These are phyloP conservation scores for Drosophila antonietae DNA, from an alignment of 2,888 invertebrate genomes.

Conservation along the genomic window DNA sequence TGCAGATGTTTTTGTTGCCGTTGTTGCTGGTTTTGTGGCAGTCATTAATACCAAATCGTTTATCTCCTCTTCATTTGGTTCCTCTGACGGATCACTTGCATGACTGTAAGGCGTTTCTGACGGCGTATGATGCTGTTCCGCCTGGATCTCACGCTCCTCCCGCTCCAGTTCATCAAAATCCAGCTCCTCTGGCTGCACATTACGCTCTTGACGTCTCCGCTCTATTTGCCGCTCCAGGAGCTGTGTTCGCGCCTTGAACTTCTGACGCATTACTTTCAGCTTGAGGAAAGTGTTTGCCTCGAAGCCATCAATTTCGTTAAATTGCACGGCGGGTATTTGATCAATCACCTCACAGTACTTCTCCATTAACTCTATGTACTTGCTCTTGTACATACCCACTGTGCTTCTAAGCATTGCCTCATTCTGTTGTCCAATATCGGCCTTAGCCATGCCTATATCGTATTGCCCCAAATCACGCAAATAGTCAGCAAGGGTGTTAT, in stretches of 20 bases:
- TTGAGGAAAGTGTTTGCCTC: conserved; percentile 86
- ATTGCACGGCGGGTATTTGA: conserved; percentile 87
- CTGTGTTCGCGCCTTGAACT: conserved; percentile 86
- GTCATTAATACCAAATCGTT: conserved; percentile 40
- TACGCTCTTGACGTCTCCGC: conserved; percentile 67
- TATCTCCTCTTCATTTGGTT: conserved; percentile 31
- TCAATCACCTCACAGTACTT: conserved; percentile 88
- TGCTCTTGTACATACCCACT: conserved; percentile 84
- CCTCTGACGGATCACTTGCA: conserved; percentile 23
- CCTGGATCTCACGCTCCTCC: conserved; percentile 74
- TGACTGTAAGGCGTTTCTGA: conserved; percentile 19
- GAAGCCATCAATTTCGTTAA: conserved; percentile 87
- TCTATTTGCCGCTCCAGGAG: conserved; percentile 81
- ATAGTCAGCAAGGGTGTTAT: conserved; percentile 73
- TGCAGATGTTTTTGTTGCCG: conserved; percentile 2
- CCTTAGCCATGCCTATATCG: conserved; percentile 60
- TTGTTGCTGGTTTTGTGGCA: conserved; percentile 14
- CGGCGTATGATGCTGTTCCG: conserved; percentile 40
- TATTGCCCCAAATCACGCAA: conserved; percentile 76
- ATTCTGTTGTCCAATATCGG: conserved; percentile 62
- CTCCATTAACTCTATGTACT: conserved; percentile 87
- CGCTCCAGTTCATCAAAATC: conserved; percentile 72
- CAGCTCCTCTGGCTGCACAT: conserved; percentile 12
- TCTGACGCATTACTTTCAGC: conserved; percentile 86
- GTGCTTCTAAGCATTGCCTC: conserved; percentile 62